Evolutionary conservation across 2,113 vertebrate species (phyloP).

Genomic region (Lagopus leucura): DNA sequence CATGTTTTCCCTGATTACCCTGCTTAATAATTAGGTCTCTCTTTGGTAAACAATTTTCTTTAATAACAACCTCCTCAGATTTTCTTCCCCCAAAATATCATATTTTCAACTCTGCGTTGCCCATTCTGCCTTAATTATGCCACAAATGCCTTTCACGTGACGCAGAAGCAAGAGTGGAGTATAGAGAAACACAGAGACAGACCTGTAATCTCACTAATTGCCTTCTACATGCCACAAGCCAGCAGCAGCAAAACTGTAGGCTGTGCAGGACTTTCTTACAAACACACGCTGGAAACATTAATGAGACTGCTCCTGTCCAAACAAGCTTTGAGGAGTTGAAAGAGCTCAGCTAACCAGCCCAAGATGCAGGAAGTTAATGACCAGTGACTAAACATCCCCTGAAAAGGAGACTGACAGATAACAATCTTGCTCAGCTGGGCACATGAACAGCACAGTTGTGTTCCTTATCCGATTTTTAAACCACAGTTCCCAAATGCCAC

Average conservation of each 20-base stretch:
- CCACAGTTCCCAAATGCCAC: neutral
- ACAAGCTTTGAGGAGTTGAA: neutral
- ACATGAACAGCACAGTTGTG: neutral
- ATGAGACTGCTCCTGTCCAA: neutral
- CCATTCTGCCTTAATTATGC: neutral
- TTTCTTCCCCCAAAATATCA: neutral
- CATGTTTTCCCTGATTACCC: neutral
- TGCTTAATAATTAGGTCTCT: neutral
- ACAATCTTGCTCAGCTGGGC: neutral
- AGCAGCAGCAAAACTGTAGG: neutral
- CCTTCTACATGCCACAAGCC: neutral
- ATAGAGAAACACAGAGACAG: neutral
- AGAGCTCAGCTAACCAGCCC: neutral
- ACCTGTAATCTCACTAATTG: slow-evolving; percentile 33
- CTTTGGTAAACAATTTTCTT: neutral
- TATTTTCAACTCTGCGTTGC: neutral
- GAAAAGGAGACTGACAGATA: neutral
- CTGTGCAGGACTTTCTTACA: neutral
- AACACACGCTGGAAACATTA: neutral
- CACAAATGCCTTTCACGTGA: neutral
- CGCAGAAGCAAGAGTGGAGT: neutral
- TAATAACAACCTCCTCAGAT: neutral
- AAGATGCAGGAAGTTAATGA: neutral
- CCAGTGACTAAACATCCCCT: neutral
- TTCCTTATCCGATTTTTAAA: neutral